Evolutionary conservation across 2,113 vertebrate genomes (phyloP).

Genomic region (Callospermophilus lateralis): DNA sequence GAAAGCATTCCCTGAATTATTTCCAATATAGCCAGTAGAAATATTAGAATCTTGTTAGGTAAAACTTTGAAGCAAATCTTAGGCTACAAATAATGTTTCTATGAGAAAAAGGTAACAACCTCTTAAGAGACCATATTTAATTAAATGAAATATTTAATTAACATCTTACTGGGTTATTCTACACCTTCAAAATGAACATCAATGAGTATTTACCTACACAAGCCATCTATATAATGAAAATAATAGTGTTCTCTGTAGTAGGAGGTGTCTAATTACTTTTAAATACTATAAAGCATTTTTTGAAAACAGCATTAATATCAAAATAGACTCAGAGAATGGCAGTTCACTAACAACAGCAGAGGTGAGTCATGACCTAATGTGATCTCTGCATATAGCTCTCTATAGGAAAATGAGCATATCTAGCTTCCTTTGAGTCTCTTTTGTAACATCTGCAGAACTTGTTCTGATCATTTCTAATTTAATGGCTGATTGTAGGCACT

Average conservation of each 20-base stretch:
- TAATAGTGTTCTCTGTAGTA: background rate
- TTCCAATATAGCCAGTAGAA: background rate
- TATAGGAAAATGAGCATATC: background rate
- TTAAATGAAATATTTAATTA: background rate
- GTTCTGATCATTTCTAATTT: slow-evolving; percentile 8
- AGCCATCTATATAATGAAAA: background rate
- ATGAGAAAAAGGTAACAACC: background rate
- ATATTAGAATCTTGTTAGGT: background rate
- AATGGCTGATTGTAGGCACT: background rate
- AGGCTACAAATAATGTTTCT: background rate
- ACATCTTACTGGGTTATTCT: background rate
- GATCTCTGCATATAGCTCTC: background rate
- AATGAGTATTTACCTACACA: background rate
- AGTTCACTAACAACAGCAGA: background rate
- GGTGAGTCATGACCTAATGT: background rate
- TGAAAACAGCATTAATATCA: background rate
- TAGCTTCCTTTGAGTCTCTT: background rate
- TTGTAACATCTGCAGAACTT: background rate
- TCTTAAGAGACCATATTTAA: background rate
- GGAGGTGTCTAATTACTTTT: background rate
- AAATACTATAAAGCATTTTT: background rate
- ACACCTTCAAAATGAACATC: background rate
- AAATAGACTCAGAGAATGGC: background rate
- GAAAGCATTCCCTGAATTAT: background rate
- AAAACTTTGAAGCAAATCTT: background rate